Conservation (phyloP, 2,113 vertebrate species). For the Mesoclemmys tuberculata region DNA sequence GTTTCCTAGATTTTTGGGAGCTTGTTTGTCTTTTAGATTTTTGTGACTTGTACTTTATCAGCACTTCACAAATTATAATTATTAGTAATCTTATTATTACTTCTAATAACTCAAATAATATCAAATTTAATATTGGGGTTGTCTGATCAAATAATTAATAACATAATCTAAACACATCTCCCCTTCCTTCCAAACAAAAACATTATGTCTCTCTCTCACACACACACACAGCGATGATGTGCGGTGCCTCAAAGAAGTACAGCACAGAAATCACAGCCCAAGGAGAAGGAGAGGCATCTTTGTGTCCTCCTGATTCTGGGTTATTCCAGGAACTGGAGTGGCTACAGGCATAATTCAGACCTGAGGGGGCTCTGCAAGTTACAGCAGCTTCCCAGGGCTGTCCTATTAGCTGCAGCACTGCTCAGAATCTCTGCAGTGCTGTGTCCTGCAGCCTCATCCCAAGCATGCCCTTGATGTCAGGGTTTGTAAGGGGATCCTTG, state of each 20-base stretch:
- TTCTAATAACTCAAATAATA: not conserved
- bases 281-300: not conserved
- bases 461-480: not conserved
- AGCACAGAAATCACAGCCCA: not conserved
- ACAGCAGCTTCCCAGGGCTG: not conserved
- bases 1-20: not conserved
- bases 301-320: not conserved
- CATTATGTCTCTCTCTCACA: not conserved
- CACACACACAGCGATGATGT: not conserved
- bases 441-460: too few species aligned
- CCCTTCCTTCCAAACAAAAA: not conserved
- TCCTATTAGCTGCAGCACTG: not conserved
- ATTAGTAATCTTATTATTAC: not conserved
- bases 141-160: not conserved
- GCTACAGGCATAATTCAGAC: not conserved
- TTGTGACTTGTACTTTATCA: not conserved
- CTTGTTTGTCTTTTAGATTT: not conserved
- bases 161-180: not conserved
- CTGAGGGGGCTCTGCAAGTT: not conserved
- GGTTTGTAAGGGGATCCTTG: not conserved
- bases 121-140: not conserved
- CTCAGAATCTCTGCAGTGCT: not conserved
- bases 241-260: not conserved
- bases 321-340: not conserved
- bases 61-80: not conserved